These are phyloP conservation scores for Scaptomyza flava DNA, from an alignment of 2,888 invertebrate species.

Conservation along the genomic window DNA sequence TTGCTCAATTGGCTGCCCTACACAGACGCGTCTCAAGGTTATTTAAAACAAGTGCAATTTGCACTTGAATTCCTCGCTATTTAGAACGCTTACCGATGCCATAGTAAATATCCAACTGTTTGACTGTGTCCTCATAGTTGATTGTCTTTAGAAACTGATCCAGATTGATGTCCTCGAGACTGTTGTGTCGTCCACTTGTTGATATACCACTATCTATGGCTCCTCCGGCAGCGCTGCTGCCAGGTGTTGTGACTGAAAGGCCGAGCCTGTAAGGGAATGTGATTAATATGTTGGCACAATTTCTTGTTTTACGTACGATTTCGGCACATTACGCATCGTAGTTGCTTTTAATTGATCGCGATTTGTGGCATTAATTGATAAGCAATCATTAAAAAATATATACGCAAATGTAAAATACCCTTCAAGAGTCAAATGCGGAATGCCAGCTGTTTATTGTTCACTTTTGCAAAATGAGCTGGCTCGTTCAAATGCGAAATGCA, in stretches of 20 bases:
- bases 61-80: slow-evolving; percentile 1
- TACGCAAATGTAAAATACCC: slow-evolving; percentile 68
- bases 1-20: slow-evolving; percentile 67
- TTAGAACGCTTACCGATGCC: slow-evolving; percentile 89
- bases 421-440: slow-evolving; percentile 81
- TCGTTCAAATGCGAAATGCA: not conserved
- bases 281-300: not conserved
- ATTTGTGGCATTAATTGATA: slow-evolving; percentile 40
- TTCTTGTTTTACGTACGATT: slow-evolving; percentile 60
- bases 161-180: slow-evolving; percentile 90
- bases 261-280: slow-evolving; percentile 61
- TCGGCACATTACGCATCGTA: slow-evolving; percentile 79
- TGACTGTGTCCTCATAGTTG: slow-evolving; percentile 95
- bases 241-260: slow-evolving; percentile 69
- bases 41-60: slow-evolving; percentile 55
- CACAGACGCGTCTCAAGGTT: slow-evolving; percentile 62
- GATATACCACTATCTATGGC: slow-evolving; percentile 60
- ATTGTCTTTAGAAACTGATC: slow-evolving; percentile 92
- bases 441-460: not conserved
- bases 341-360: slow-evolving; percentile 27
- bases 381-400: slow-evolving; percentile 49
- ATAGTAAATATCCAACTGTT: slow-evolving; percentile 96
- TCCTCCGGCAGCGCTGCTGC: slow-evolving; percentile 60
- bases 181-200: slow-evolving; percentile 85
- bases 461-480: no score